Conservation (phyloP, 2,797 vertebrate genomes). For the Characodon lateralis region DNA sequence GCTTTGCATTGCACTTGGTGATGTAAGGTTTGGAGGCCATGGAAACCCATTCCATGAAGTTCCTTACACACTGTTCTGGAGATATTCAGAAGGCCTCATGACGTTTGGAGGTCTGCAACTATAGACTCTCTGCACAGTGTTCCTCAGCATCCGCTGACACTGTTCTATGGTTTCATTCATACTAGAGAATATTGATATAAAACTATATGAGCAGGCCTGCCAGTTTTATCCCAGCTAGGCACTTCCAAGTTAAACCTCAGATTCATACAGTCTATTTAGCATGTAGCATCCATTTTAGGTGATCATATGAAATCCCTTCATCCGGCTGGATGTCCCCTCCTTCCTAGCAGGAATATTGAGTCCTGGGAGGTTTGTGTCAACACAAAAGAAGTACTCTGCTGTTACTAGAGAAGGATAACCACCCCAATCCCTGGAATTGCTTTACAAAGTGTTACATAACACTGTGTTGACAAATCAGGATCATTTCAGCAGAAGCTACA, state of each 20-base stretch:
- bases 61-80: no score
- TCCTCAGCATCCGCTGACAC: no score
- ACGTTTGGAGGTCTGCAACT: no score
- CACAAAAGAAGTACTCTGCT: slow-evolving; percentile 12
- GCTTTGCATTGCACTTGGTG: no score
- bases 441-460: slow-evolving; percentile 55
- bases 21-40: no score
- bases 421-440: slow-evolving; percentile 40
- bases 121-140: no score
- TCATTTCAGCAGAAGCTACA: slow-evolving; percentile 36
- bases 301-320: not conserved
- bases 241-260: not conserved
- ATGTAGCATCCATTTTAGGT: not conserved
- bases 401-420: slow-evolving; percentile 25
- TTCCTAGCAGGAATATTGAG: not conserved
- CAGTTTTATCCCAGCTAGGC: not conserved
- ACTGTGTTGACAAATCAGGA: slow-evolving; percentile 49
- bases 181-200: not conserved
- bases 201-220: not conserved
- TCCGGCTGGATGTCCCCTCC: not conserved
- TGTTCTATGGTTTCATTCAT: not conserved
- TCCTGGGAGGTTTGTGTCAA: not conserved
- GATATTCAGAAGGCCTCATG: no score
- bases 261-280: not conserved
- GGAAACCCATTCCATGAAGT: no score